phyloP scores from a whole-genome alignment of 2,113 vertebrate species.

The Furnarius figulus region DNA sequence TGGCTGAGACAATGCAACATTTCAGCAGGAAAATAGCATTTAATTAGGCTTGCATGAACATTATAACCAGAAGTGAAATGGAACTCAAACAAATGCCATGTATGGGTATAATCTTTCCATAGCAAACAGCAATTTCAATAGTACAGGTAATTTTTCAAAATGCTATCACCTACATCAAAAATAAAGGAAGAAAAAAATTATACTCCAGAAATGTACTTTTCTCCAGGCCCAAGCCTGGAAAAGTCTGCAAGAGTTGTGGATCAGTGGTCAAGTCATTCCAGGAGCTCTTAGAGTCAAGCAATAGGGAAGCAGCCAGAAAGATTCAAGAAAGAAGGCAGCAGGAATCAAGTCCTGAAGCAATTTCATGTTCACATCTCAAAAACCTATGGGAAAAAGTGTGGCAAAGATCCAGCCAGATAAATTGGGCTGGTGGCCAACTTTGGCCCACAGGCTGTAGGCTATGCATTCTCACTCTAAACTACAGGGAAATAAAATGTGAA shows the following conservation, averaged over 20 bases:
- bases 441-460: not conserved
- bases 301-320: not conserved
- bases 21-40: not conserved
- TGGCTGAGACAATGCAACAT: not conserved
- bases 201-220: not conserved
- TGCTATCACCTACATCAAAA: not conserved
- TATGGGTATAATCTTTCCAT: not conserved
- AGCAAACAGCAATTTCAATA: not conserved
- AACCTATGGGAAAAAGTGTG: not conserved
- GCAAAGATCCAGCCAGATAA: not conserved
- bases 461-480: not conserved
- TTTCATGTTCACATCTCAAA: not conserved
- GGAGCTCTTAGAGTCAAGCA: not conserved
- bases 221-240: not conserved
- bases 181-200: not conserved
- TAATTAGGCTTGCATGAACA: constrained; percentile 1
- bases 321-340: not conserved
- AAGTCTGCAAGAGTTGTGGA: not conserved
- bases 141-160: not conserved
- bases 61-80: constrained; percentile 14
- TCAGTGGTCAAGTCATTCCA: not conserved
- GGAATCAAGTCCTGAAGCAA: not conserved
- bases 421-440: not conserved
- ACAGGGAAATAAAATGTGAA: not conserved
- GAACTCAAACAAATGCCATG: not conserved